Evolutionary conservation across 2,113 vertebrate species (phyloP).

Genomic region (human (Homo sapiens)): DNA sequence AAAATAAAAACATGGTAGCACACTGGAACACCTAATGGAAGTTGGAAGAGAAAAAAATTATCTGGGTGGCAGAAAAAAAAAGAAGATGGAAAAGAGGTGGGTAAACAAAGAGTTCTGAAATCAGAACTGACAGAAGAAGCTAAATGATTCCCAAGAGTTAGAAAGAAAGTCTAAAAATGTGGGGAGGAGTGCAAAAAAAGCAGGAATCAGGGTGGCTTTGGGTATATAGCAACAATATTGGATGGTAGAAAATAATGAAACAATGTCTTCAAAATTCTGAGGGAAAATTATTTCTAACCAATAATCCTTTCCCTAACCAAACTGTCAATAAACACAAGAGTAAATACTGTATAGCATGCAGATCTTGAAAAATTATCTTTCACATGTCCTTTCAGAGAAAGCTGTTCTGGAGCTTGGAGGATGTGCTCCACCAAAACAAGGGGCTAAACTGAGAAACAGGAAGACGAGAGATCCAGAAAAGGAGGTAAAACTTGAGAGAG

Average conservation of each 20-base stretch:
- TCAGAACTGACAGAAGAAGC: not conserved
- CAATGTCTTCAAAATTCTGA: not conserved
- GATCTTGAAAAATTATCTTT: not conserved
- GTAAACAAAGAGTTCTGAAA: not conserved
- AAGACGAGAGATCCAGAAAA: not conserved
- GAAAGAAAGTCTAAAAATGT: not conserved
- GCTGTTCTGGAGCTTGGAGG: not conserved
- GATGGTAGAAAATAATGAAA: not conserved
- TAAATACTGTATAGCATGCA: not conserved
- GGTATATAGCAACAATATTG: not conserved
- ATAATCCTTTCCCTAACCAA: not conserved
- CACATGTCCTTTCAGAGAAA: not conserved
- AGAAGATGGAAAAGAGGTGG: not conserved
- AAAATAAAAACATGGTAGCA: not conserved
- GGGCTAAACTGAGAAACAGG: not conserved
- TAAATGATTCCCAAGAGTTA: not conserved
- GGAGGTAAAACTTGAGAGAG: not conserved
- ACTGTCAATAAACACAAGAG: not conserved
- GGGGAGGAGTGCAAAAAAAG: not conserved
- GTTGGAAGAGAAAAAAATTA: not conserved
- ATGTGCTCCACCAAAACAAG: not conserved
- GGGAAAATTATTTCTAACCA: not conserved
- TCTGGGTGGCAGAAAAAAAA: not conserved
- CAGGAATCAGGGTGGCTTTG: not conserved
- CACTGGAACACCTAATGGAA: not conserved